These are phyloP conservation scores for Trematomus bernacchii DNA, from an alignment of 2,797 vertebrate species.

Conservation along the genomic window DNA sequence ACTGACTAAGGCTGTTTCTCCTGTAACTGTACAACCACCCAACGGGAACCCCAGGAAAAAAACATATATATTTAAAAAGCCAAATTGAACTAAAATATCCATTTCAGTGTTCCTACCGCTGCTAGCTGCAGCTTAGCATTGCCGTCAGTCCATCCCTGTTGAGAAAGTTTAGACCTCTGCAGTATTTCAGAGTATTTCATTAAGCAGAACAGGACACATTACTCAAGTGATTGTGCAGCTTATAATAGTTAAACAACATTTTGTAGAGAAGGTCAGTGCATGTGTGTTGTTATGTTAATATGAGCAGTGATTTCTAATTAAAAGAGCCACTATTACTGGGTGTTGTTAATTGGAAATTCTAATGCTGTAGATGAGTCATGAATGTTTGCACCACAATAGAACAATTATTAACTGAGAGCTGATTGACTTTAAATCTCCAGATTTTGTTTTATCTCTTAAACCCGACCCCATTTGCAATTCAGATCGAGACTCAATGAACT, in stretches of 20 bases:
- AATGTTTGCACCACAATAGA: constrained; percentile 38
- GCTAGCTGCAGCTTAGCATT: no score
- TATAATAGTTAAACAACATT: not conserved
- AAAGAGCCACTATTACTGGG: constrained; percentile 28
- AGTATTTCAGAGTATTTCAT: not conserved
- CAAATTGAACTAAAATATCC: no score
- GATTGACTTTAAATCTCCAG: constrained; percentile 21
- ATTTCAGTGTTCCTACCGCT: no score
- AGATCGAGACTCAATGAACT: constrained; percentile 18
- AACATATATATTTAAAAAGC: no score
- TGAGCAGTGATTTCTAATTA: constrained; percentile 39
- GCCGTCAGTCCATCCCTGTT: not conserved
- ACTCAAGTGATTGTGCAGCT: not conserved
- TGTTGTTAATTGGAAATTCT: constrained; percentile 46
- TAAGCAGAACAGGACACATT: not conserved
- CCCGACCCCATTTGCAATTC: constrained; percentile 18
- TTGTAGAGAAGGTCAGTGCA: not conserved
- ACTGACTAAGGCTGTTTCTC: no score
- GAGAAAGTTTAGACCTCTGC: constrained; percentile 17
- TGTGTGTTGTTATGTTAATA: constrained; percentile 10
- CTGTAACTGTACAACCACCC: no score
- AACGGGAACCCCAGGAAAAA: no score
- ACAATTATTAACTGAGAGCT: constrained; percentile 38
- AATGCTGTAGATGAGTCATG: constrained; percentile 23
- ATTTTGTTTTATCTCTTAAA: constrained; percentile 23